phyloP scores from a whole-genome alignment of 2,113 vertebrate genomes.

The Pongo pygmaeus region DNA sequence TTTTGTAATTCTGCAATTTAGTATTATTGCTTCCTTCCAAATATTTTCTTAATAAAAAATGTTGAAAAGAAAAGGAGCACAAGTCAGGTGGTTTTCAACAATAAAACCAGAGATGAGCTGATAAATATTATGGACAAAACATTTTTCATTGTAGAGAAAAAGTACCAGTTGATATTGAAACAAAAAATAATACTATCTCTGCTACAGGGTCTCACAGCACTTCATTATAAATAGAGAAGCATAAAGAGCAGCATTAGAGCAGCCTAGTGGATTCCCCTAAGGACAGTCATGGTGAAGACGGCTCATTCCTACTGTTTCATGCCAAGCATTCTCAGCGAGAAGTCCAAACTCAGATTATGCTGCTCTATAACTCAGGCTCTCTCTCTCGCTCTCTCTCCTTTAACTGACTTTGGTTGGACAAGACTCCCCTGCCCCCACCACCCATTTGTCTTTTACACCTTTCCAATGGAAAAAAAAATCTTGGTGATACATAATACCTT shows the following conservation, averaged over 20 bases:
- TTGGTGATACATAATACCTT: not conserved
- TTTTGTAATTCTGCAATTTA: constrained; percentile 20
- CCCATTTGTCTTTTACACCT: not conserved
- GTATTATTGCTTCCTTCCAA: not conserved
- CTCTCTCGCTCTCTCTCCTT: not conserved
- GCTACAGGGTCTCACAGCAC: constrained; percentile 16
- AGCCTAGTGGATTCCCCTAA: not conserved
- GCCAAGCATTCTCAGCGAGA: not conserved
- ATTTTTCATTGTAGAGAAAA: constrained; percentile 36
- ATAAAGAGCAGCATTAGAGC: not conserved
- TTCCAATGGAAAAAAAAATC: not conserved
- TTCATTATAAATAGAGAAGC: constrained; percentile 12
- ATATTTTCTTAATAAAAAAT: constrained; percentile 53
- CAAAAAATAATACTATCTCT: not conserved
- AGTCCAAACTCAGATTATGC: not conserved
- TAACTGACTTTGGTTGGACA: not conserved
- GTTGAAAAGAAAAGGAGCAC: not conserved
- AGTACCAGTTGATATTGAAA: constrained; percentile 41
- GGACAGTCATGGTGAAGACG: fast-evolving
- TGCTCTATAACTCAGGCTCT: not conserved
- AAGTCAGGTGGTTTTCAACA: not conserved
- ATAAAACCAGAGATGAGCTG: not conserved
- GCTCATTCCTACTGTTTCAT: not conserved
- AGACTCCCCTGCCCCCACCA: not conserved
- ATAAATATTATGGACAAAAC: constrained; percentile 27